Base-by-base conservation (phyloP, 2,888 invertebrate genomes). In the Podabrus alpinus region DNA sequence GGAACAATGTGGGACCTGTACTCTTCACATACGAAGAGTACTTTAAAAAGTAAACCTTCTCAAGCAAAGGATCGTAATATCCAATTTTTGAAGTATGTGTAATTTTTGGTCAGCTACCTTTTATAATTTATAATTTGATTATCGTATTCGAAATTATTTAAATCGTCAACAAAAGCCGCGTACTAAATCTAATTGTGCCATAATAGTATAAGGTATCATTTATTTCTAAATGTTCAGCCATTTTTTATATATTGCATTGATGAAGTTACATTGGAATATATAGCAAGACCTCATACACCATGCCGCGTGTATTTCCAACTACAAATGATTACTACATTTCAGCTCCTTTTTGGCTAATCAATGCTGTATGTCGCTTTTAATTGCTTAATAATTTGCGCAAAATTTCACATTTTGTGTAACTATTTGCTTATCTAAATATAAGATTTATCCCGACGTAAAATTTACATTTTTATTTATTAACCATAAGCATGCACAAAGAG, bases 171-270 rank as follows among this genome's bases (percentile, higher is more conserved):
- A 19, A 13, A 64, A 64, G 62, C 19, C 62, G 62, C 62, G 62
- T 64, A 19, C 62, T 64, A 64, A 64, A n/a, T 19, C 62, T 64
- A 64, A 64, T 64, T 64, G 62, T 64, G 62, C 62, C 62, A 64
- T 64, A 64, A 45, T 45, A 64, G 19, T 64, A 64, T 21, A 64
- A n/a, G 13, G 45, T 45, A 64, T 64, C 21, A 19, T 64, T 19
- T 19, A 64, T 17, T 64, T 21, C 62, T 64, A 64, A 64, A 64
- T 64, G 62, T 17, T 64, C 62, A 64, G 62, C 62, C 62, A 64
- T 64, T 13, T 19, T 64, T 21, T 19, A 64, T 19, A 61, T 61
- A 61, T 45, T 61, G 61, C 61, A 17, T 64, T 64, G 17, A 19
- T 64, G 19, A 64, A 45, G 62, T 19, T 19, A 64, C 62, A 19